Evolutionary conservation across 2,797 vertebrate genomes (phyloP).

Genomic region (Xyrichtys novacula): DNA sequence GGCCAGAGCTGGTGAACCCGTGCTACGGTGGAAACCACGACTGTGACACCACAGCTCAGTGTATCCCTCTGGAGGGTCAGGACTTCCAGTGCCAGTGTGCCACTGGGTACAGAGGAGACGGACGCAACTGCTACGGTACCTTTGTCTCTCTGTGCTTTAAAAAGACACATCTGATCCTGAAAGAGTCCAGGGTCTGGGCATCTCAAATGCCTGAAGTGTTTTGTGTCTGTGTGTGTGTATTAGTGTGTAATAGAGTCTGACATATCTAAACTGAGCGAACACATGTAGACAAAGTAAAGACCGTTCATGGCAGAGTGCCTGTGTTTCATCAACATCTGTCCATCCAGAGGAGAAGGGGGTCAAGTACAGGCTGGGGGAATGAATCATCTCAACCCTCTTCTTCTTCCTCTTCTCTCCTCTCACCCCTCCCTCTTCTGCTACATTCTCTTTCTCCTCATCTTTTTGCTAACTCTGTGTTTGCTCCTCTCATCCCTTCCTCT

Average conservation of each 20-base stretch:
- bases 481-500: background rate
- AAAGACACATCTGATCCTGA: no score
- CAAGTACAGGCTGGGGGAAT: slow-evolving; percentile 39
- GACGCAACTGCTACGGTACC: slow-evolving; percentile 90
- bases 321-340: slow-evolving; percentile 60
- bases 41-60: slow-evolving; percentile 89
- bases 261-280: background rate
- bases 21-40: slow-evolving; percentile 89
- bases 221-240: background rate
- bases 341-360: slow-evolving; percentile 10
- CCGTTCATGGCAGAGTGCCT: slow-evolving; percentile 57
- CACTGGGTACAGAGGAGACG: slow-evolving; percentile 87
- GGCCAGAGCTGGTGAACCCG: slow-evolving; percentile 81
- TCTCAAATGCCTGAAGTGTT: slow-evolving; percentile 1
- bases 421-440: background rate
- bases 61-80: slow-evolving; percentile 84
- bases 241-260: slow-evolving; percentile 3
- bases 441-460: background rate
- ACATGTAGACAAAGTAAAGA: slow-evolving; percentile 18
- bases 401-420: background rate
- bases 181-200: no score
- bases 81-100: slow-evolving; percentile 90
- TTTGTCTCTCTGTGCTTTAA: no score
- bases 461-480: no score
- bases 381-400: slow-evolving; percentile 9